These are phyloP conservation scores for Haliclona indistincta DNA, from an alignment of 37 sponge, comb jelly and placozoan genomes.

Conservation along the genomic window DNA sequence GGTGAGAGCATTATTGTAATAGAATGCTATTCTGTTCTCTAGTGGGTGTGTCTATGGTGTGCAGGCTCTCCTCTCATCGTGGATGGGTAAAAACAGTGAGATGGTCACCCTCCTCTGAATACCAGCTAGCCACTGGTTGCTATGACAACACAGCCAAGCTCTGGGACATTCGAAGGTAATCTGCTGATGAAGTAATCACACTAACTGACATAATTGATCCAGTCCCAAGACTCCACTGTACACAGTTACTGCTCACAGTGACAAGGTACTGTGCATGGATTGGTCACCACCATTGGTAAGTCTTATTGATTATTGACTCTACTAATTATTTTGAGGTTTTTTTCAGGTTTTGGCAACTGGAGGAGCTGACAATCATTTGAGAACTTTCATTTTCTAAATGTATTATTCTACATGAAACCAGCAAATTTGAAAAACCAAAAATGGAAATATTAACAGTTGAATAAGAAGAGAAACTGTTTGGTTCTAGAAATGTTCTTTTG, in stretches of 20 bases:
- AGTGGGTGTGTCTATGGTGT: slow-evolving; percentile 20
- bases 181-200: not conserved
- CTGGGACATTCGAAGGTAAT: slow-evolving; percentile 88
- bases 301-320: not conserved
- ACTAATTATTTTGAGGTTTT: slow-evolving; percentile 14
- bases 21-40: not conserved
- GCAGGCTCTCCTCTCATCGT: slow-evolving; percentile 66
- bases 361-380: slow-evolving; percentile 70
- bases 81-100: slow-evolving; percentile 82
- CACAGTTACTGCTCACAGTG: slow-evolving; percentile 76
- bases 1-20: not conserved
- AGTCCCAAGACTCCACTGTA: slow-evolving; percentile 76
- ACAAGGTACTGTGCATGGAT: slow-evolving; percentile 81
- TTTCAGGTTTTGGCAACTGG: slow-evolving; percentile 72
- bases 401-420: not conserved
- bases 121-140: slow-evolving; percentile 86
- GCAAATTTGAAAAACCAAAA: not conserved
- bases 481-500: not conserved
- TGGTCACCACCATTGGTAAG: slow-evolving; percentile 63
- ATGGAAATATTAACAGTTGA: not conserved
- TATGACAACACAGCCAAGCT: slow-evolving; percentile 78
- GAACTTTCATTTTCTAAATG: slow-evolving; percentile 26
- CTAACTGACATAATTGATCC: not conserved
- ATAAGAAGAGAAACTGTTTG: not conserved
- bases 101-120: slow-evolving; percentile 65